Conservation (phyloP, 2,888 invertebrate genomes). For the Beris morrisii region DNA sequence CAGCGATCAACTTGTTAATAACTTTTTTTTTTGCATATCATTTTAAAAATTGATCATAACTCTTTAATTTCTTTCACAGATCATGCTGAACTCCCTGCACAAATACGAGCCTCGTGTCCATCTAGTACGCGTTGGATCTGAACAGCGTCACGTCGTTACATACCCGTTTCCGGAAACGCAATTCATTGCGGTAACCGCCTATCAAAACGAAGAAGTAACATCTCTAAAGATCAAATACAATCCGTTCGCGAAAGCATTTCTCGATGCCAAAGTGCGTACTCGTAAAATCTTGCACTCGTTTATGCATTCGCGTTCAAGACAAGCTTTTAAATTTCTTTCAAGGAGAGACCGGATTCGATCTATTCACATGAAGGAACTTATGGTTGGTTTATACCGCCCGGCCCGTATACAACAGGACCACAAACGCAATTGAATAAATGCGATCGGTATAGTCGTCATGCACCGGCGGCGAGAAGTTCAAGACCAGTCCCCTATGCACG, state of each 20-base stretch:
- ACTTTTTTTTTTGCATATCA: too few species aligned
- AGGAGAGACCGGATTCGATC: slow-evolving; percentile 57
- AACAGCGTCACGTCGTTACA: slow-evolving; percentile 79
- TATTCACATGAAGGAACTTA: slow-evolving; percentile 54
- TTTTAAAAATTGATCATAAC: too few species aligned
- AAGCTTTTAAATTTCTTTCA: slow-evolving; percentile 43
- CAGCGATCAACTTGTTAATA: too few species aligned
- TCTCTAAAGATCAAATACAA: slow-evolving; percentile 96
- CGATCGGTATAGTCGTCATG: slow-evolving; percentile 46
- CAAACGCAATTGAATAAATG: slow-evolving; percentile 40
- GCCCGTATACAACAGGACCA: slow-evolving; percentile 47
- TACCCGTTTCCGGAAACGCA: slow-evolving; percentile 94
- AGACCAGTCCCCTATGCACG: slow-evolving; percentile 50
- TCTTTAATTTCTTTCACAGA: slow-evolving; percentile 55
- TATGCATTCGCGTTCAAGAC: too few species aligned
- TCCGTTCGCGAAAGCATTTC: slow-evolving; percentile 97
- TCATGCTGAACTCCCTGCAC: slow-evolving; percentile 95
- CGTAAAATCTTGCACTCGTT: slow-evolving; percentile 49
- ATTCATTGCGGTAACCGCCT: slow-evolving; percentile 98
- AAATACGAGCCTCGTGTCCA: slow-evolving; percentile 96
- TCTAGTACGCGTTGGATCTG: slow-evolving; percentile 85
- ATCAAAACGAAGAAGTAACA: slow-evolving; percentile 97
- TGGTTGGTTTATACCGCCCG: slow-evolving; percentile 55
- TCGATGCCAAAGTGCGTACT: slow-evolving; percentile 88
- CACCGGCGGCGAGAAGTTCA: slow-evolving; percentile 35